Evolutionary conservation across 2,888 invertebrate genomes (phyloP).

Genomic region (Coelinius sp.): DNA sequence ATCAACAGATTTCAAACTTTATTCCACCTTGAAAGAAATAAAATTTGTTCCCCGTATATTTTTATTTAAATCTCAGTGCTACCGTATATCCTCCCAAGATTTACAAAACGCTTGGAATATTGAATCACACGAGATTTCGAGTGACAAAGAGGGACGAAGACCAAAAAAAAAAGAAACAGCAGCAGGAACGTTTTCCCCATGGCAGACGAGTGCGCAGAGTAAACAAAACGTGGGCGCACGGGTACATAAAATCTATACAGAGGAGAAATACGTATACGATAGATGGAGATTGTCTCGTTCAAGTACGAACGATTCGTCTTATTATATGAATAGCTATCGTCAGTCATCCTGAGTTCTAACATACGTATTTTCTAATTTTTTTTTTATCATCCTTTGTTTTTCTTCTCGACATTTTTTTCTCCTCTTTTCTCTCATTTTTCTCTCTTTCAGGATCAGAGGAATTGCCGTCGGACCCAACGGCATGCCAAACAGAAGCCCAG

Average conservation of each 20-base stretch:
- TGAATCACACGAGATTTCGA: constrained; percentile 22
- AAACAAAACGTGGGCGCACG: constrained; percentile 53
- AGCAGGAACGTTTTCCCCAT: constrained; percentile 27
- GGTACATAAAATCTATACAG: constrained; percentile 42
- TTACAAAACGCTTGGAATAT: constrained; percentile 25
- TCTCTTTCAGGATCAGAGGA: constrained; percentile 14
- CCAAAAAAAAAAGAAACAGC: constrained; percentile 20
- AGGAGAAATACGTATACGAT: constrained; percentile 34
- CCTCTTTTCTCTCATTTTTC: neutral
- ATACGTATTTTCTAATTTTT: neutral
- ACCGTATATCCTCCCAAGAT: neutral
- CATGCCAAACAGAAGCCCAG: constrained; percentile 69
- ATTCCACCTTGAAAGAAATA: too few relatives aligned
- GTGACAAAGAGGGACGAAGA: constrained; percentile 12
- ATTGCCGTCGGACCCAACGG: constrained; percentile 48
- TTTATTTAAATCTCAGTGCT: neutral
- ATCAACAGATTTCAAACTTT: too few relatives aligned
- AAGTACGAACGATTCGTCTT: constrained; percentile 43
- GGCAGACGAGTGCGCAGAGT: constrained; percentile 40
- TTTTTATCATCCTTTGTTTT: constrained; percentile 24
- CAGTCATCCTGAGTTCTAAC: neutral
- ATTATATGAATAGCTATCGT: constrained; percentile 57
- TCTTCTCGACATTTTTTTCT: constrained; percentile 8
- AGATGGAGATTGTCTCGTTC: constrained; percentile 35
- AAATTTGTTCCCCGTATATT: neutral